Base-by-base conservation (phyloP, 2,888 invertebrate species). In the Eremobia ochroleuca region DNA sequence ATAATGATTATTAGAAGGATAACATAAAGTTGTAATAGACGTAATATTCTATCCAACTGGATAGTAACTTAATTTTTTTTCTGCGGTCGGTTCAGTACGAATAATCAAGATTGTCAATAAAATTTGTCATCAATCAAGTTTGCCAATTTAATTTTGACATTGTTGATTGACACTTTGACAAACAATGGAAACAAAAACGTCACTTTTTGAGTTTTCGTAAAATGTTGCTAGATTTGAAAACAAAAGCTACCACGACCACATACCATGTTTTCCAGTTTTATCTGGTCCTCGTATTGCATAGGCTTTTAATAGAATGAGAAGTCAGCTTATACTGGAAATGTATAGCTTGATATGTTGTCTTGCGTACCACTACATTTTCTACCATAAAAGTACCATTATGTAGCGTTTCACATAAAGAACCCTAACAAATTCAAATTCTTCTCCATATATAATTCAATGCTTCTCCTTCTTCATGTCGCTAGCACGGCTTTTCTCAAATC, bases 161-260 rank as follows among this genome's bases (percentile, higher is more conserved):
- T 43, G 15, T 15, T 43, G 15, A 43, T 43, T 43, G 43, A 77
- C 69, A 85, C 18, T 65, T 46, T 61, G 62, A 68, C 4, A 73
- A 62, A 64, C 75, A 81, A 76, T 85, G 87, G 87, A 81, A 78
- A 85, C 58, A 6, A 59, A 66, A 73, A 75, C 58, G 64, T 71
- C 75, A 76, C 2, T 72, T 49, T 68, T 72, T 84, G 46, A 65
- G 6, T 34, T 79, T 75, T 73, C 37, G 0, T 31, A 1, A 2
- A 61, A 49, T 62, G 59, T 77, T 85, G 65, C 81, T 34, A 69
- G 1, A 18, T 13, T 34, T 4, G 15, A 59, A 31, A 55, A 43
- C n/a, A n/a, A 4, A 43, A 43, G 13, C 13, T 40, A 40, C 40
- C 37, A 37, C 37, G 37, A 37, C 9, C 9, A 37, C 9, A 11